phyloP scores from a whole-genome alignment of 2,797 vertebrate species.

The Coendou prehensilis region DNA sequence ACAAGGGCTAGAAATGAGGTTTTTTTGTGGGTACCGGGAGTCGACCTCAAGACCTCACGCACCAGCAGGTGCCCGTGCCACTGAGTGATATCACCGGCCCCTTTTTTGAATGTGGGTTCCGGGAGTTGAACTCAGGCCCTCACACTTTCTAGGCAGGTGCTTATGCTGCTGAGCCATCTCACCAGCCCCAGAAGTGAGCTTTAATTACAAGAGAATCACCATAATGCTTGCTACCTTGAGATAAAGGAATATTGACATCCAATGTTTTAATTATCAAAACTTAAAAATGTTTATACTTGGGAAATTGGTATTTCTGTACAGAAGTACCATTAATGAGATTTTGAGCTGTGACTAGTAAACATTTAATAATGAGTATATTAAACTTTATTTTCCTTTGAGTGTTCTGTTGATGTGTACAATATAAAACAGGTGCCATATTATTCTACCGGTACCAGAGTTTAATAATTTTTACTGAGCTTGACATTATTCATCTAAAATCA shows the following conservation, averaged over 20 bases:
- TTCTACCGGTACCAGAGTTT: constrained; percentile 82
- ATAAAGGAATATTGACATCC: constrained; percentile 84
- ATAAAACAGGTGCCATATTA: constrained; percentile 86
- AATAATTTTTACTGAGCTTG: constrained; percentile 83
- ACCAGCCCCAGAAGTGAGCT: background rate
- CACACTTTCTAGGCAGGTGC: too few species aligned
- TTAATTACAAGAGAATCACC: constrained; percentile 84
- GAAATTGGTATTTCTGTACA: constrained; percentile 82
- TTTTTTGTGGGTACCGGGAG: too few species aligned
- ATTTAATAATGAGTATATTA: constrained; percentile 89
- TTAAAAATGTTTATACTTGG: constrained; percentile 81
- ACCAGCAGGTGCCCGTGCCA: too few species aligned
- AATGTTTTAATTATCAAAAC: constrained; percentile 87
- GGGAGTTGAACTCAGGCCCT: too few species aligned
- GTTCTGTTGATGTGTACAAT: constrained; percentile 82
- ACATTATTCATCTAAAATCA: constrained; percentile 87
- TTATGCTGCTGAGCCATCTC: too few species aligned
- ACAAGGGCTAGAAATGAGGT: constrained; percentile 78
- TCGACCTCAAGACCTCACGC: too few species aligned
- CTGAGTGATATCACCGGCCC: too few species aligned
- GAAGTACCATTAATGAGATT: constrained; percentile 85
- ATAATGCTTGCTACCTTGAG: constrained; percentile 79
- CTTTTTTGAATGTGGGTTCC: too few species aligned
- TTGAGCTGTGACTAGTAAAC: constrained; percentile 87
- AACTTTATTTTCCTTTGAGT: constrained; percentile 86